Base-by-base conservation (phyloP, 2,888 invertebrate genomes). In the Argyresthia goedartella region DNA sequence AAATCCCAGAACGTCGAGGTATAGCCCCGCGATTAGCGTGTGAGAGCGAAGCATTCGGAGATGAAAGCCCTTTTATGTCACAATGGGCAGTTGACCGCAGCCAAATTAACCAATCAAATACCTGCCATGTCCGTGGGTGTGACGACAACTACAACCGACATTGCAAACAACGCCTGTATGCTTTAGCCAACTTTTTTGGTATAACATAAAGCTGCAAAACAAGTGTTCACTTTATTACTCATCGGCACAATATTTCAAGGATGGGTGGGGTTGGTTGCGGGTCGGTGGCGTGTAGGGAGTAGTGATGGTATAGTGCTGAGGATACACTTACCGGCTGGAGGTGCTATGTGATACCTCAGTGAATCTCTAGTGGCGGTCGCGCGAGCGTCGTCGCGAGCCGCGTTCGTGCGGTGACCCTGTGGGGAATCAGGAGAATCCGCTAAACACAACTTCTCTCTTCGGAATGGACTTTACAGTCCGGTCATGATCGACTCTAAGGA, bases 331-430 rank as follows among this genome's bases (percentile, higher is more conserved):
- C 87, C 86, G 73, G 67, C 72, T 69, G 62, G 63, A 72, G 81
- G 79, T 62, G 79, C 74, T 56, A 79, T 86, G 87, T 81, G 87
- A 87, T 87, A 87, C 87, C 87, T 87, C 87, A 79, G 84, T 73
- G 73, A 73, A 65, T 61, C 61, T 69, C 77, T 81, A 84, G 71
- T 81, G 82, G 63, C 86, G 86, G 57, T 82, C 82, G 64, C 86
- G 84, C 45, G 84, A 84, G 53, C 86, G 82, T 53, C 85, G 77
- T 51, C 85, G 80, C 11, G 55, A 54, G 8, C 77, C 67, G 50
- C 82, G 76, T 56, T 87, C 86, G 67, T 74, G 76, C 4, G 85
- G 69, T 6, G 84, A 79, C 56, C 76, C 85, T 85, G 55, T 9
- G 7, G 8, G 9, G 25, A 25, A 25, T 25, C 6, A n/a, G n/a